These are phyloP conservation scores for Agonopterix alstromeriana DNA, from an alignment of 2,888 invertebrate species.

Conservation along the genomic window DNA sequence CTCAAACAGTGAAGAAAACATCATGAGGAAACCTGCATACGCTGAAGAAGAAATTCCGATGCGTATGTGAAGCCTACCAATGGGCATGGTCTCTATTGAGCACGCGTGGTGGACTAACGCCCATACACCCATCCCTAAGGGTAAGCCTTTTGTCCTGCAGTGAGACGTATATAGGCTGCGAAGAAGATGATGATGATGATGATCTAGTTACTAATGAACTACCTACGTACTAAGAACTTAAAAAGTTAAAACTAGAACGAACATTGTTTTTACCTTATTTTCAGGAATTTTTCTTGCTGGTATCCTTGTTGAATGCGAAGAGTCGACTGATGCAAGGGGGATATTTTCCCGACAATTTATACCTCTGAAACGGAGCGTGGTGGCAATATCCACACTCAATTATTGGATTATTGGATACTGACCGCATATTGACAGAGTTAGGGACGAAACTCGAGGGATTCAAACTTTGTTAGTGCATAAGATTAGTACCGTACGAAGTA, in stretches of 20 bases:
- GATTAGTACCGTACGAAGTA: conserved; percentile 19
- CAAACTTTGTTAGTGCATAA: conserved; percentile 58
- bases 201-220: not conserved
- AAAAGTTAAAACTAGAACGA: not conserved
- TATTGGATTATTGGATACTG: conserved; percentile 63
- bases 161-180: too few species aligned
- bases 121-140: too few species aligned
- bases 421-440: conserved; percentile 57
- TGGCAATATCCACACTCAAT: conserved; percentile 40
- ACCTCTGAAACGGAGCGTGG: conserved; percentile 33
- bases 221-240: not conserved
- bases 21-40: too few species aligned
- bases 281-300: not conserved
- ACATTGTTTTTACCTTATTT: too few species aligned
- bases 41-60: too few species aligned
- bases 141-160: too few species aligned
- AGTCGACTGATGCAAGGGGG: conserved; percentile 48
- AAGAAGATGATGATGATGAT: too few species aligned
- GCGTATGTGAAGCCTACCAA: too few species aligned
- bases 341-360: conserved; percentile 50
- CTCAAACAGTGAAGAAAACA: too few species aligned
- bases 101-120: too few species aligned
- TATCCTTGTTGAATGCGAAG: conserved; percentile 17
- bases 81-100: too few species aligned
- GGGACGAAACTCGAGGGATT: conserved; percentile 38